These are phyloP conservation scores for Archegozetes longisetosus DNA, from an alignment of 1,140 invertebrate genomes.

Conservation along the genomic window DNA sequence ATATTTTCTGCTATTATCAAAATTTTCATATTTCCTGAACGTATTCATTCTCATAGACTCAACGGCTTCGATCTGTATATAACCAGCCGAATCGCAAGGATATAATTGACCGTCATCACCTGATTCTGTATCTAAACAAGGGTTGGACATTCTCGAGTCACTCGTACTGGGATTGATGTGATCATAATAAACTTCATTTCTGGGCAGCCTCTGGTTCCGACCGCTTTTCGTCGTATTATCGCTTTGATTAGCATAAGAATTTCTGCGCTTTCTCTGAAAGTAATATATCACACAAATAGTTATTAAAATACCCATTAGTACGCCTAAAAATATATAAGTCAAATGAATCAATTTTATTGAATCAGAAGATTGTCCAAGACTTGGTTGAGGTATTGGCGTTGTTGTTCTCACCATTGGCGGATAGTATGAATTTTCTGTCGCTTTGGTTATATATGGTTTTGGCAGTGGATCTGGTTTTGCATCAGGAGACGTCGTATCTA, in stretches of 20 bases:
- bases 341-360: neutral
- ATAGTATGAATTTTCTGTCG: too few relatives aligned
- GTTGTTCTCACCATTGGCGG: too few relatives aligned
- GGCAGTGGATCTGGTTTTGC: neutral
- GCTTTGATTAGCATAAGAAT: neutral
- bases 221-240: neutral
- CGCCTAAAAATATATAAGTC: neutral
- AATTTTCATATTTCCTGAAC: neutral
- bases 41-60: neutral
- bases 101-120: neutral
- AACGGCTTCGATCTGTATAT: neutral
- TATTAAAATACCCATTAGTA: neutral
- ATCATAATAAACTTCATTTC: neutral
- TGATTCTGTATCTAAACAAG: neutral
- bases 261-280: neutral
- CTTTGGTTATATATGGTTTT: too few relatives aligned
- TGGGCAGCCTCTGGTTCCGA: neutral
- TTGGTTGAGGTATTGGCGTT: neutral
- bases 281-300: neutral
- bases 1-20: neutral
- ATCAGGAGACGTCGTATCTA: neutral
- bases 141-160: neutral
- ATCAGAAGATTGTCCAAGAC: neutral
- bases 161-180: neutral
- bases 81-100: neutral